Conservation (phyloP, 2,888 invertebrate species). For the Bedellia somnulentella region DNA sequence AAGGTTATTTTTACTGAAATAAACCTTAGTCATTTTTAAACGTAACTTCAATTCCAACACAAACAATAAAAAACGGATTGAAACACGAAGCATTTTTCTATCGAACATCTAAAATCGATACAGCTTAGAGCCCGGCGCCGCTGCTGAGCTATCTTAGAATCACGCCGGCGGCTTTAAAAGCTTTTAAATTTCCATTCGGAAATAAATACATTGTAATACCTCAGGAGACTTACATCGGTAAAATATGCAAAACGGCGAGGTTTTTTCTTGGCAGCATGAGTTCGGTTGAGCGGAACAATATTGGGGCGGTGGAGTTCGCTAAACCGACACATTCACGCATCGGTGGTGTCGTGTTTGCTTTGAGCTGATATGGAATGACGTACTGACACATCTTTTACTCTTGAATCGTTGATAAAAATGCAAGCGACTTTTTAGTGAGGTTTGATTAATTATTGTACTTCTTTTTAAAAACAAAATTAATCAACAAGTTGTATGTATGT, state of each 20-base stretch:
- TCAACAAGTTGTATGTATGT: too few species aligned
- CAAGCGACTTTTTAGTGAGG: too few species aligned
- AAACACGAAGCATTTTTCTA: background rate
- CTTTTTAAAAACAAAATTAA: too few species aligned
- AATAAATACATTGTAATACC: constrained; percentile 46
- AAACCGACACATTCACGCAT: constrained; percentile 2
- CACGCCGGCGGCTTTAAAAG: constrained; percentile 50
- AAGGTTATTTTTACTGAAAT: too few species aligned
- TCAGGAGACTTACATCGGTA: constrained; percentile 3
- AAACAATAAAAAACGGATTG: too few species aligned
- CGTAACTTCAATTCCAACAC: too few species aligned
- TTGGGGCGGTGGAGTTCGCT: constrained; percentile 7
- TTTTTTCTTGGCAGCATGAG: constrained; percentile 29
- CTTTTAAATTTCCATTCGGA: constrained; percentile 51
- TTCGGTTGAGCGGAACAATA: constrained; percentile 32
- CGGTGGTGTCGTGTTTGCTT: background rate
- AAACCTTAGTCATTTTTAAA: too few species aligned
- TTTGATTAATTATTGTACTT: too few species aligned
- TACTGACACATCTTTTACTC: background rate
- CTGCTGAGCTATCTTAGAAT: constrained; percentile 29
- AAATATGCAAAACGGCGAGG: constrained; percentile 52
- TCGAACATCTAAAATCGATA: constrained; percentile 31
- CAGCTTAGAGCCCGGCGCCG: constrained; percentile 22
- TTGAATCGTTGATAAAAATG: too few species aligned
- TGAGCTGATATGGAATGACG: constrained; percentile 3